phyloP scores from a whole-genome alignment of 2,797 vertebrate genomes.

The Lithobates sylvaticus region DNA sequence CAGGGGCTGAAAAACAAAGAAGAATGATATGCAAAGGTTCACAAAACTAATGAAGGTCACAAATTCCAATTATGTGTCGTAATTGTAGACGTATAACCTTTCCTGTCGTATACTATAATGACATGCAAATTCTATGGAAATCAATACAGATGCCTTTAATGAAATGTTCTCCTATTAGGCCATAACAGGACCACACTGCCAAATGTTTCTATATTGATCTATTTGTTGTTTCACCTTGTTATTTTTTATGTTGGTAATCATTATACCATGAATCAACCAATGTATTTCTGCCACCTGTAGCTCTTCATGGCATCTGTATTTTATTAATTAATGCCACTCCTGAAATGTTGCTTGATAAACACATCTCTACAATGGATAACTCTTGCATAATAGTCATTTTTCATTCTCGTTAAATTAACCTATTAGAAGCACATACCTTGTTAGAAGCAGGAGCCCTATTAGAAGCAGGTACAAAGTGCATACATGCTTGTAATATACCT shows the following conservation, averaged over 20 bases:
- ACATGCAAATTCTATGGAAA: conserved; percentile 20
- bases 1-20: not conserved
- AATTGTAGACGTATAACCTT: conserved; percentile 11
- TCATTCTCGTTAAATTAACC: too few relatives aligned
- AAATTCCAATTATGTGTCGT: conserved; percentile 19
- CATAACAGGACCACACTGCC: not conserved
- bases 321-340: not conserved
- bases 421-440: too few relatives aligned
- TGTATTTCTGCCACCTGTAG: not conserved
- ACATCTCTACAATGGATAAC: not conserved
- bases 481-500: too few relatives aligned
- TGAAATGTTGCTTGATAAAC: not conserved
- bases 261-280: not conserved
- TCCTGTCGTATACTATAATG: conserved; percentile 14
- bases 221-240: not conserved
- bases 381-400: not conserved
- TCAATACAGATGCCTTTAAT: conserved; percentile 15
- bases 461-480: too few relatives aligned
- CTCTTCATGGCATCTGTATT: not conserved
- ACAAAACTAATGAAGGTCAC: conserved; percentile 16
- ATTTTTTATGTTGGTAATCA: not conserved
- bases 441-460: too few relatives aligned
- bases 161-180: not conserved
- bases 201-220: not conserved
- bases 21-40: not conserved